A percentile compares a stretch with the other conserved stretches of the same genome.
Conservation (phyloP, 2,797 vertebrate genomes). For the Xerus rutilus region DNA sequence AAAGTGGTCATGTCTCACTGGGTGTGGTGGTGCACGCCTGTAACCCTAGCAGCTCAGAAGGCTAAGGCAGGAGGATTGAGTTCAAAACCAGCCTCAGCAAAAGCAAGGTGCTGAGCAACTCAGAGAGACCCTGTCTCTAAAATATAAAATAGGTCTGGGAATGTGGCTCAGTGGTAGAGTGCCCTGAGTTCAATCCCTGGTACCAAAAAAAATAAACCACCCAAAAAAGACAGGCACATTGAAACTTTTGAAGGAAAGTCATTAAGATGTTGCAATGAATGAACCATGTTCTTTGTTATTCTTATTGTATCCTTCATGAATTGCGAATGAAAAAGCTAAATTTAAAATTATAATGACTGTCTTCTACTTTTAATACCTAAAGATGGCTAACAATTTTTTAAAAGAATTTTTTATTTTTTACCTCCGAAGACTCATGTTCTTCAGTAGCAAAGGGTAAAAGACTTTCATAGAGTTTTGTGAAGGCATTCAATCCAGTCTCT, state of each 20-base stretch:
- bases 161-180: no score
- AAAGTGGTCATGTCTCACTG: neutral
- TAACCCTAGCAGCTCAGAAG: no score
- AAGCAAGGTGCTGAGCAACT: no score
- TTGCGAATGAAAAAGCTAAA: neutral
- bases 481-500: conserved; percentile 84
- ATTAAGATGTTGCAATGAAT: neutral
- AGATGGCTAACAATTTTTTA: neutral
- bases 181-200: no score
- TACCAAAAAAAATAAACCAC: no score
- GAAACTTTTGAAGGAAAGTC: neutral
- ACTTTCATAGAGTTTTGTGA: conserved; percentile 88
- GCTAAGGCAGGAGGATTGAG: no score
- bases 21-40: no score
- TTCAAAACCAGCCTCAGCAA: no score
- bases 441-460: conserved; percentile 86
- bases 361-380: neutral
- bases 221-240: neutral
- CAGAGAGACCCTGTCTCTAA: neutral
- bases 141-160: neutral
- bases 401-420: conserved; percentile 55
- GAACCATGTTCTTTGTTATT: neutral
- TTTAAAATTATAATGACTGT: neutral
- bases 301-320: neutral
- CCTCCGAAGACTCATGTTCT: conserved; percentile 77